A percentile compares a stretch with the other conserved stretches of the same genome.
Conservation (phyloP, 2,888 invertebrate species). For the Acanthosepion lycidas region DNA sequence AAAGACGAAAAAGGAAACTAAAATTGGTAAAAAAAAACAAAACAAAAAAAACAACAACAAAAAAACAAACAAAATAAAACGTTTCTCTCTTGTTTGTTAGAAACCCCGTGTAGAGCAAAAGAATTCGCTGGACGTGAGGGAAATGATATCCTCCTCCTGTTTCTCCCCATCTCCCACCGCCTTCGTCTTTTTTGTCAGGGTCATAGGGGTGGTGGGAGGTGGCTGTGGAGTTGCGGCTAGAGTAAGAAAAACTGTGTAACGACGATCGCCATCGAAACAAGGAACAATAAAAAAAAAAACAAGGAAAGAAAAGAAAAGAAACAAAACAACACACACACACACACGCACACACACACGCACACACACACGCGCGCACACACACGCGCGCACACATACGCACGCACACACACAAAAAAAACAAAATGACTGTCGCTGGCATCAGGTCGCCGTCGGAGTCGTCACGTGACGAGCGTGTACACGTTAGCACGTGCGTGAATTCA, state of each 20-base stretch:
- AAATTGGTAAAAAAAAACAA: neutral
- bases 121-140: neutral
- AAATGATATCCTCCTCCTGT: neutral
- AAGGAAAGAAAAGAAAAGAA: neutral
- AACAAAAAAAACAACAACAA: too few relatives aligned
- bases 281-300: neutral
- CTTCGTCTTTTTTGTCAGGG: neutral
- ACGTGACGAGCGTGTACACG: neutral
- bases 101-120: too few relatives aligned
- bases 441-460: neutral
- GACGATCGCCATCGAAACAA: too few relatives aligned
- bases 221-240: neutral
- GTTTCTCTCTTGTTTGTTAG: neutral
- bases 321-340: neutral
- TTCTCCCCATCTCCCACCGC: neutral
- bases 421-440: neutral
- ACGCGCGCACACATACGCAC: too few relatives aligned
- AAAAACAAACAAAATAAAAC: too few relatives aligned
- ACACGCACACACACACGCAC: too few relatives aligned
- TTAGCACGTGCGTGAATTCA: neutral
- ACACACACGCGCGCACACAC: too few relatives aligned
- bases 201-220: neutral
- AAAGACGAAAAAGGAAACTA: neutral
- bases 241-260: neutral
- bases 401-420: too few relatives aligned